These are phyloP conservation scores for Hipparchia semele DNA, from an alignment of 2,888 invertebrate genomes.

Conservation along the genomic window DNA sequence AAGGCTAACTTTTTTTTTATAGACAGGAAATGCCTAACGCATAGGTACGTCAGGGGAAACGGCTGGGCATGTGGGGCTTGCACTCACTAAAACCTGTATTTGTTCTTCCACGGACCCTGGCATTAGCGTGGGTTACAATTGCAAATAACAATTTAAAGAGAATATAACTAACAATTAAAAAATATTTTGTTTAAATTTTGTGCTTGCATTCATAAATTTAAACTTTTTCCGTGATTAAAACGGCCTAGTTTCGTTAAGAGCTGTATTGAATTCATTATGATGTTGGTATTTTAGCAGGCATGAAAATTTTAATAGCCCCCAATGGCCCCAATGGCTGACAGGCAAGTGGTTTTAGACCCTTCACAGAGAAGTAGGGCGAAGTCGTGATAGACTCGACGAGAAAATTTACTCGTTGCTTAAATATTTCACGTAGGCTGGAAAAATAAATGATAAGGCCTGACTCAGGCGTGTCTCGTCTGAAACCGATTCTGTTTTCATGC, in stretches of 20 bases:
- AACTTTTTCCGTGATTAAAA: slow-evolving; percentile 6
- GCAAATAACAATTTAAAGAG: too few species aligned
- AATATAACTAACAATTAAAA: too few species aligned
- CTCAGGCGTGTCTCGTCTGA: too few species aligned
- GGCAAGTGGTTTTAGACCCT: slow-evolving; percentile 41
- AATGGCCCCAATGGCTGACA: slow-evolving; percentile 34
- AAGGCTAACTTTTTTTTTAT: too few species aligned
- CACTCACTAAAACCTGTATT: too few species aligned
- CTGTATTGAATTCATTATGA: slow-evolving; percentile 31
- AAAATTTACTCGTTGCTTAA: slow-evolving; percentile 41
- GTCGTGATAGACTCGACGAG: slow-evolving; percentile 43
- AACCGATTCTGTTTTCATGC: too few species aligned
- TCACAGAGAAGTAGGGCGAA: slow-evolving; percentile 45
- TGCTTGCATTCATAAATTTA: not conserved
- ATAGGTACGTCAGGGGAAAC: too few species aligned
- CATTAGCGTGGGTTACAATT: too few species aligned
- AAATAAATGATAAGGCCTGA: too few species aligned
- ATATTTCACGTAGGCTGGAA: slow-evolving; percentile 41
- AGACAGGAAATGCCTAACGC: too few species aligned
- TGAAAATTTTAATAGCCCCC: slow-evolving; percentile 40
- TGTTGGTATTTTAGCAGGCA: slow-evolving; percentile 36
- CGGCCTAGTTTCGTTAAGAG: slow-evolving; percentile 24
- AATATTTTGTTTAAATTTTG: not conserved
- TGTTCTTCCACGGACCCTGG: too few species aligned
- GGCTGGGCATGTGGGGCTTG: too few species aligned